Percentiles rank a stretch among this genome's conserved stretches.
These are phyloP conservation scores for Cataglyphis albicans DNA, from an alignment of 2,888 invertebrate genomes.

Conservation along the genomic window DNA sequence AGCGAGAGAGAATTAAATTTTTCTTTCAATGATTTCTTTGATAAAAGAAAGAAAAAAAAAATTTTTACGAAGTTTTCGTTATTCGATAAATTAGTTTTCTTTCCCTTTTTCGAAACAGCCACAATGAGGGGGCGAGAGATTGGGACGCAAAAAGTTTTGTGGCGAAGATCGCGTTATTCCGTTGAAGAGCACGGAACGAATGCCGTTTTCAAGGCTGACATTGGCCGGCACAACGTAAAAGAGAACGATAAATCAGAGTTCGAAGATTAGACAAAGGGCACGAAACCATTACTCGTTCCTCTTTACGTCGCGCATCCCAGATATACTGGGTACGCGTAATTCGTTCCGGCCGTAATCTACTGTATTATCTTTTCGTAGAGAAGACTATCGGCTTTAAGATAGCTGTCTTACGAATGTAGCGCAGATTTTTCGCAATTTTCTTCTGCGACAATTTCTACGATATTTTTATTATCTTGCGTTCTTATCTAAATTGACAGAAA, in stretches of 20 bases:
- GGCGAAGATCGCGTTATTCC: background rate
- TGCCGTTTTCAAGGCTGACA: constrained; percentile 13
- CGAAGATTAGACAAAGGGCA: constrained; percentile 20
- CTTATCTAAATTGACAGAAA: background rate
- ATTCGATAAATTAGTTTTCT: background rate
- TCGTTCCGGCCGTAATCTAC: constrained; percentile 12
- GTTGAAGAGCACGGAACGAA: constrained; percentile 1
- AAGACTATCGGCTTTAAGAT: constrained; percentile 38
- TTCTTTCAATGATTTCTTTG: background rate
- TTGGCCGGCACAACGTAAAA: constrained; percentile 26
- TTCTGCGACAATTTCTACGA: background rate
- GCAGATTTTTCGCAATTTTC: constrained; percentile 14
- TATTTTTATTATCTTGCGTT: background rate
- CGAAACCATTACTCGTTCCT: constrained; percentile 1
- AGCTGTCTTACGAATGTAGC: background rate
- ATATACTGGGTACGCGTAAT: background rate
- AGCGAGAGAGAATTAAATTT: constrained; percentile 3
- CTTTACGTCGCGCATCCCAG: background rate
- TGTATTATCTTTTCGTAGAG: constrained; percentile 10
- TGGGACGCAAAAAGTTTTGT: background rate
- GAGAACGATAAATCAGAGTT: constrained; percentile 37
- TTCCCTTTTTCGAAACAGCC: background rate
- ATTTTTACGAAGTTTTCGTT: background rate
- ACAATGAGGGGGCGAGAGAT: background rate
- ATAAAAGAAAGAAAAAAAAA: background rate